phyloP scores from a whole-genome alignment of 2,113 vertebrate species.

The Hylia prasina region DNA sequence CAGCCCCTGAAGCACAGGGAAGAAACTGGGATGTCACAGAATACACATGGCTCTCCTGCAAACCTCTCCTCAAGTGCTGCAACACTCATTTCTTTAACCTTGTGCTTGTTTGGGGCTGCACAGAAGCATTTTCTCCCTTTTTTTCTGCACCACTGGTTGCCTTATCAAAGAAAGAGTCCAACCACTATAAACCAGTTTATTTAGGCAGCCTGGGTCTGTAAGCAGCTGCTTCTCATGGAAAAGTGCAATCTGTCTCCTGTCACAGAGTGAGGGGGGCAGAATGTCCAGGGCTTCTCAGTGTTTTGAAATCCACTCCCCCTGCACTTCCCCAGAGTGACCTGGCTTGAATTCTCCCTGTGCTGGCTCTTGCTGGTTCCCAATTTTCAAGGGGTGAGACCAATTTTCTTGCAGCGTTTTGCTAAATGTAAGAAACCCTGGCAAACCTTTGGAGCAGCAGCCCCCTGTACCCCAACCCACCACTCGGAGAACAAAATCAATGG shows the following conservation, averaged over 20 bases:
- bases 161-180: background rate
- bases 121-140: background rate
- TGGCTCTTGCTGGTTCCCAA: background rate
- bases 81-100: background rate
- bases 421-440: background rate
- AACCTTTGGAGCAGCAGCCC: background rate
- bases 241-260: background rate
- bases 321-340: background rate
- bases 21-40: background rate
- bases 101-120: background rate
- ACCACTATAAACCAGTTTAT: background rate
- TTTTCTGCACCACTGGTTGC: fast-evolving
- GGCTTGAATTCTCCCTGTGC: fast-evolving
- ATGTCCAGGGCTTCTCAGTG: background rate
- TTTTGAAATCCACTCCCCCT: background rate
- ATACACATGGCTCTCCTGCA: background rate
- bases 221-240: background rate
- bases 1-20: background rate
- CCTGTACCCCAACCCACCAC: background rate
- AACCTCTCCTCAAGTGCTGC: background rate
- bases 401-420: background rate
- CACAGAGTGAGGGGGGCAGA: background rate
- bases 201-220: background rate
- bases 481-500: background rate
- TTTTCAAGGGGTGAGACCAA: background rate